Evolutionary conservation across 2,113 vertebrate genomes (phyloP).

Genomic region (Stigmatopora nigra): DNA sequence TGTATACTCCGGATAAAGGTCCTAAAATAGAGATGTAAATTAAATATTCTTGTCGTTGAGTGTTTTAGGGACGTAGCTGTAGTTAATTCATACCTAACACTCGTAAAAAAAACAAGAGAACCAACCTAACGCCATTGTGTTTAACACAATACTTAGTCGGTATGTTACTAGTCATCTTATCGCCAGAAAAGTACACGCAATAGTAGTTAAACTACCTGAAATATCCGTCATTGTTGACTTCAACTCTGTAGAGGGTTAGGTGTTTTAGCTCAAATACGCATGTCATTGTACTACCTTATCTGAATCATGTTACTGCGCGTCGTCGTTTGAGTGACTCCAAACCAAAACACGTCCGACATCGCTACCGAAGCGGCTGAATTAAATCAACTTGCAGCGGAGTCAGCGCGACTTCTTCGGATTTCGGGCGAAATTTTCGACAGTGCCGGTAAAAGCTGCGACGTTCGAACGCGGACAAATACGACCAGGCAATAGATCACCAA

Average conservation of each 20-base stretch:
- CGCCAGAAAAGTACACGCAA: background rate
- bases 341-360: background rate
- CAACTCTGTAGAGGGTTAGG: too few species aligned
- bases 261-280: background rate
- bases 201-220: background rate
- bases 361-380: background rate
- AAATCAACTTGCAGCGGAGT: background rate
- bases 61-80: too few species aligned
- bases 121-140: background rate
- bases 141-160: too few species aligned
- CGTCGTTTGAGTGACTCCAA: background rate
- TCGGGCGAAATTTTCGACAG: background rate
- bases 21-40: too few species aligned
- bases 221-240: background rate
- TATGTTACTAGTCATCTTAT: background rate
- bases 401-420: background rate
- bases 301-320: background rate
- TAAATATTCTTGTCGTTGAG: too few species aligned
- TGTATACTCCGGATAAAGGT: too few species aligned
- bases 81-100: background rate
- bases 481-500: slow-evolving; percentile 17
- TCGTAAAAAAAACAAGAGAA: too few species aligned
- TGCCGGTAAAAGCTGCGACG: background rate
- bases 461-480: background rate
- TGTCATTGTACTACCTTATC: too few species aligned